Evolutionary conservation across 2,797 vertebrate genomes (phyloP), one percentile per base, ranked within the genome.

Genomic region (Typhlichthys subterraneus): DNA sequence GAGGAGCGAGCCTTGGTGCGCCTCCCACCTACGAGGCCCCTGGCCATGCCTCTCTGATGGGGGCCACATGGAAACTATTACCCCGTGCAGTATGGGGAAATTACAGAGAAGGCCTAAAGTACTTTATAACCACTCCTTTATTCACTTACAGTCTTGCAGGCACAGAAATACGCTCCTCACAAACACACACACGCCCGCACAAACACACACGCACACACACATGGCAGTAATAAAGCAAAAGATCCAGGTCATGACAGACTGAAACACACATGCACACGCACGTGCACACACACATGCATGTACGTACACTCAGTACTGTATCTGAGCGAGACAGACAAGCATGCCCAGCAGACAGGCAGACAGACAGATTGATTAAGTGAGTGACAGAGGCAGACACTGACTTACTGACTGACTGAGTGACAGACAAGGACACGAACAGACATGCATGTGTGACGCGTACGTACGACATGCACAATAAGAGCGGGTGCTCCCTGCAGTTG

Each of bases 21-120:
- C 23, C 38, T 42, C 7, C 38, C 38, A 42, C 38, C 38, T 42
- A 14, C 47, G 79, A 77, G 86, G 77, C 78, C 86, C 69, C 77
- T 75, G 75, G 82, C 76, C 77, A 59, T 73, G 70, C 23, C 77
- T 72, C 59, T 75, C 72, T 75, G 71, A 82, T 68, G 73, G 81
- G 76, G 70, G 85, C 84, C 91, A 93, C 85, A 92, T 92, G 91
- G 92, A 92, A 92, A 89, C 67, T 79, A 91, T 93, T 92, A 92
- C 53, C 64, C 75, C 67, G 67, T 13, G 74, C 79, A 70, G 74
- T 75, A 87, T 85, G 84, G 64, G 83, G 86, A 91, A 93, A 92
- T 91, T 93, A 92, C 88, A 91, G 87, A 88, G 86, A 68, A 73
- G 86, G 87, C 84, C 77, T 80, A 81, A 77, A 86, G 80, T 75